Base-by-base conservation (phyloP, 2,888 invertebrate genomes). In the Lacanobia oleracea region DNA sequence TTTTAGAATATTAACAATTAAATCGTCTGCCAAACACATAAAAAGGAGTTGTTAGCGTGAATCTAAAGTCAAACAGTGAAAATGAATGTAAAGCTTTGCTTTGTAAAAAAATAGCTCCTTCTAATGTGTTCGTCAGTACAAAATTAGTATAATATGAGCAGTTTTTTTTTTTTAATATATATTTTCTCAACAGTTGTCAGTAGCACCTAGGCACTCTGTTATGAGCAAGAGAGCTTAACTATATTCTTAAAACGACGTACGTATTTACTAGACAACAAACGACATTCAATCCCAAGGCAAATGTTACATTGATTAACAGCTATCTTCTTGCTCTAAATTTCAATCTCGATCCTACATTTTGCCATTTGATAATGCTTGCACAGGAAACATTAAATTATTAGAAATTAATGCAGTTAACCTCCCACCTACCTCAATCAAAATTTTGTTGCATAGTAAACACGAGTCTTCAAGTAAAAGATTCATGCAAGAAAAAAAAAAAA, bases 191-290 rank as follows among this genome's bases (percentile, higher is more conserved):
- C 23, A 40, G 56, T 63, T 67, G 1, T 69, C 72, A 70, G 74
- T 86, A 86, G 84, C 84, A 79, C 84, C 84, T 74, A 76, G 16
- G 72, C 73, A 81, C 75, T 60, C 75, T 70, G 72, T 78, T 64
- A 54, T 78, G 84, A 84, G 84, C 86, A 76, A 84, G 72, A 83
- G 73, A 82, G 82, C 78, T 16, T 82, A 67, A 64, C 37, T 33
- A 71, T 70, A 67, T 60, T 64, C 53, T 61, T 65, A 50, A 57
- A 67, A 78, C 33, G 6, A 23, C 40, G 27, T 33, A 12, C 1
- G 27, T 62, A 64, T 64, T 61, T 45, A 67, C 43, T 68, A 40
- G 21, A 33, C 27, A 53, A 65, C 43, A 62, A 77, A 65, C 54
- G 8, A 0, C 0, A 40, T 43, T 10, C 12, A 43, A 2, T 43